phyloP scores from a whole-genome alignment of 2,888 invertebrate genomes.

The Tryphoninae sp. region DNA sequence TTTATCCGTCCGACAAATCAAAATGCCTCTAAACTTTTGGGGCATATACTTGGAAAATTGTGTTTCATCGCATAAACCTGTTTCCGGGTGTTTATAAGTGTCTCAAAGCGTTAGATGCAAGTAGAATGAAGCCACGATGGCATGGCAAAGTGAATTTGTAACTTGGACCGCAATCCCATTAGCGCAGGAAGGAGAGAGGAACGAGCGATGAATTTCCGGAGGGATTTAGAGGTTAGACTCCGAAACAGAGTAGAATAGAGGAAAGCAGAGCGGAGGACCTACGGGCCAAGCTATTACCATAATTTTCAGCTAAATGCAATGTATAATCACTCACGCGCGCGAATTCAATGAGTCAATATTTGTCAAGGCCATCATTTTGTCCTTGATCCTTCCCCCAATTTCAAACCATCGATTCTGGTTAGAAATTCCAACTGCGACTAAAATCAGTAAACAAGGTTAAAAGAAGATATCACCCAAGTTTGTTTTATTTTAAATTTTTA shows the following conservation, averaged over 20 bases:
- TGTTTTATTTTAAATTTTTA: too few species aligned
- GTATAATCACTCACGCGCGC: conserved; percentile 65
- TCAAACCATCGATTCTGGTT: too few species aligned
- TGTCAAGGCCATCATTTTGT: conserved; percentile 56
- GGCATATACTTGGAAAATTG: conserved; percentile 27
- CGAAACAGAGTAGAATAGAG: conserved; percentile 46
- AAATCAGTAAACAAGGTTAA: too few species aligned
- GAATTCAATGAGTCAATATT: conserved; percentile 69
- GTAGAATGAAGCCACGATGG: conserved; percentile 65
- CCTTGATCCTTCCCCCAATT: conserved; percentile 11
- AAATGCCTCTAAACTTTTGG: conserved; percentile 8
- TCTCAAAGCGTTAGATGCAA: conserved; percentile 44
- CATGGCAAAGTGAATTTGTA: conserved; percentile 72
- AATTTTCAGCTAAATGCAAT: conserved; percentile 74
- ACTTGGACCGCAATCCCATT: conserved; percentile 69
- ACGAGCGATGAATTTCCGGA: conserved; percentile 59
- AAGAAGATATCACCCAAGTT: too few species aligned
- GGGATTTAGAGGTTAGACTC: conserved; percentile 54
- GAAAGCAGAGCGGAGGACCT: conserved; percentile 43
- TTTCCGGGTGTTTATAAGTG: conserved; percentile 51
- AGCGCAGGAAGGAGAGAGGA: conserved; percentile 46
- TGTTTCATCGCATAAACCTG: conserved; percentile 33
- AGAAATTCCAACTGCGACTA: too few species aligned
- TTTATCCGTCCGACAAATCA: conserved; percentile 25
- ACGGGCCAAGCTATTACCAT: conserved; percentile 71